Conservation (phyloP, 2,888 invertebrate species). For the Apeira syringaria region DNA sequence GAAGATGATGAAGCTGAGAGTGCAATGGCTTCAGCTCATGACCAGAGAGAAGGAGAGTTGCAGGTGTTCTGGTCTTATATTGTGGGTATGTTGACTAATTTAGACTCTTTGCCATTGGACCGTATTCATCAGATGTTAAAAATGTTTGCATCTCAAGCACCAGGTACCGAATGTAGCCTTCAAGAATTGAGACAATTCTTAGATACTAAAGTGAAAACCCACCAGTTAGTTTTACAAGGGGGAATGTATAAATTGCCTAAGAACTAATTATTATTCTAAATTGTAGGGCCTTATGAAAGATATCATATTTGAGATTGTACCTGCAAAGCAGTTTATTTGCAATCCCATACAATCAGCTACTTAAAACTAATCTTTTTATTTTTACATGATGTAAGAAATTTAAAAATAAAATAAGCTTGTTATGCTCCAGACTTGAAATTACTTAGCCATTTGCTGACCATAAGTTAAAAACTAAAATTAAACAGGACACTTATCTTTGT, state of each 20-base stretch:
- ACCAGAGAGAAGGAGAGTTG: conserved; percentile 96
- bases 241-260: conserved; percentile 95
- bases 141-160: conserved; percentile 97
- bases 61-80: conserved; percentile 99
- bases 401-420: too few species aligned
- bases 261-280: conserved; percentile 50
- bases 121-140: conserved; percentile 98
- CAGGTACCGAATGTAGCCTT: conserved; percentile 93
- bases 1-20: conserved; percentile 97
- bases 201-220: conserved; percentile 96
- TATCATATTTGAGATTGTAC: too few species aligned
- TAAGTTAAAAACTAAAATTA: too few species aligned
- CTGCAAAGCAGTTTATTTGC: too few species aligned
- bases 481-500: too few species aligned
- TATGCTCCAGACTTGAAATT: too few species aligned
- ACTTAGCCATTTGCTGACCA: too few species aligned
- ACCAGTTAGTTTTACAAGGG: conserved; percentile 92
- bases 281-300: too few species aligned
- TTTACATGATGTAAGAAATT: too few species aligned
- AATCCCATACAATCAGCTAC: too few species aligned
- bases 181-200: conserved; percentile 95
- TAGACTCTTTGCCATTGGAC: conserved; percentile 95
- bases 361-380: too few species aligned
- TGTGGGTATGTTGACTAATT: conserved; percentile 97
- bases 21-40: conserved; percentile 97